Evolutionary conservation across 2,888 invertebrate genomes (phyloP).

Genomic region (Ormyrus pomaceus): DNA sequence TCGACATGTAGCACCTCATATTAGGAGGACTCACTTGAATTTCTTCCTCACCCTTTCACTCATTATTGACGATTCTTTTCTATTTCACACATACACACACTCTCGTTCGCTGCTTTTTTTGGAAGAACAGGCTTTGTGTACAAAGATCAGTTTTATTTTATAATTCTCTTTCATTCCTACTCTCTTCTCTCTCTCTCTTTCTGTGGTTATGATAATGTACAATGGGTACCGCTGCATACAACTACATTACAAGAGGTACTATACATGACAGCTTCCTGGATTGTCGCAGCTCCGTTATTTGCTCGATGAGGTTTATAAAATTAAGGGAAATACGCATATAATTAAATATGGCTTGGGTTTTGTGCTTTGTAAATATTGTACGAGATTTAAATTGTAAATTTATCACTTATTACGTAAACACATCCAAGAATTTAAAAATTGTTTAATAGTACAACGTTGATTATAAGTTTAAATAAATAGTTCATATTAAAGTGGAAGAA

Average conservation of each 20-base stretch:
- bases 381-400: neutral
- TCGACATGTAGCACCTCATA: slow-evolving; percentile 38
- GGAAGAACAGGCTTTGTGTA: slow-evolving; percentile 56
- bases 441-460: neutral
- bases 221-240: slow-evolving; percentile 45
- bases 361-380: slow-evolving; percentile 10
- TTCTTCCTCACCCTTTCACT: slow-evolving; percentile 28
- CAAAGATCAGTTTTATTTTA: slow-evolving; percentile 48
- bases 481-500: too few species aligned
- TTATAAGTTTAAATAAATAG: neutral
- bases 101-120: slow-evolving; percentile 32
- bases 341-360: slow-evolving; percentile 6
- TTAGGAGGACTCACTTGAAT: neutral
- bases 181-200: slow-evolving; percentile 1
- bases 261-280: slow-evolving; percentile 48
- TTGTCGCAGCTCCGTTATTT: slow-evolving; percentile 52
- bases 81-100: slow-evolving; percentile 16
- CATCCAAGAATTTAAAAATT: neutral
- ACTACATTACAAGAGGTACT: slow-evolving; percentile 47
- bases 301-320: slow-evolving; percentile 31
- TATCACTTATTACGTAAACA: neutral
- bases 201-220: slow-evolving; percentile 47
- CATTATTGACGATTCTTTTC: neutral
- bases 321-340: neutral
- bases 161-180: slow-evolving; percentile 8